phyloP scores from a whole-genome alignment of 2,797 vertebrate species.

The Fundulus diaphanus region DNA sequence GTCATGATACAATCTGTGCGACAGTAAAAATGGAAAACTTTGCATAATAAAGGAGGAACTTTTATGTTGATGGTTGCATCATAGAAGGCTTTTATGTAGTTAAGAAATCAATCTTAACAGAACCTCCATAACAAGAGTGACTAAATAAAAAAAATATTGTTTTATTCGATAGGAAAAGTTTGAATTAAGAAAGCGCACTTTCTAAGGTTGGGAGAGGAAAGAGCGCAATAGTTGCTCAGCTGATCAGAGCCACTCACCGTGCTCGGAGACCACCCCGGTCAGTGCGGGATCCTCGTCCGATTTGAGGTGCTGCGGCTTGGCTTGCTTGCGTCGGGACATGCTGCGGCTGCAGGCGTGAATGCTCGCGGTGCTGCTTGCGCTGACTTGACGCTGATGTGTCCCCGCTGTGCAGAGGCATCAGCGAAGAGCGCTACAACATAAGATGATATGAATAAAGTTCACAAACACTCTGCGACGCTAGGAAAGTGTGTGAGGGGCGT shows the following conservation, averaged over 20 bases:
- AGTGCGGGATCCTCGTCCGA: conserved; percentile 93
- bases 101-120: neutral
- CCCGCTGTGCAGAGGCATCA: conserved; percentile 93
- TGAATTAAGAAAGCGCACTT: neutral
- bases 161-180: neutral
- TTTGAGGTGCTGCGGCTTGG: conserved; percentile 98
- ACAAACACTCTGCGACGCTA: conserved; percentile 80
- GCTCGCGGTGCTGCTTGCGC: conserved; percentile 57
- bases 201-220: neutral
- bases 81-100: neutral
- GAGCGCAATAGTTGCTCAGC: conserved; percentile 14
- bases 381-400: conserved; percentile 81
- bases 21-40: conserved; percentile 10
- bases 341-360: conserved; percentile 74
- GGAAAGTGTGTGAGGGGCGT: conserved; percentile 8
- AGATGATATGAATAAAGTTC: conserved; percentile 69
- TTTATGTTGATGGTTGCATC: neutral
- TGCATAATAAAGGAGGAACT: neutral
- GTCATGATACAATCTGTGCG: conserved; percentile 12
- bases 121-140: neutral
- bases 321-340: conserved; percentile 99
- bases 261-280: conserved; percentile 88
- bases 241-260: conserved; percentile 85
- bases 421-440: conserved; percentile 66
- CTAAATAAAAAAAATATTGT: neutral